Conservation (phyloP, 2,888 invertebrate species). For the Apodemia mormo region DNA sequence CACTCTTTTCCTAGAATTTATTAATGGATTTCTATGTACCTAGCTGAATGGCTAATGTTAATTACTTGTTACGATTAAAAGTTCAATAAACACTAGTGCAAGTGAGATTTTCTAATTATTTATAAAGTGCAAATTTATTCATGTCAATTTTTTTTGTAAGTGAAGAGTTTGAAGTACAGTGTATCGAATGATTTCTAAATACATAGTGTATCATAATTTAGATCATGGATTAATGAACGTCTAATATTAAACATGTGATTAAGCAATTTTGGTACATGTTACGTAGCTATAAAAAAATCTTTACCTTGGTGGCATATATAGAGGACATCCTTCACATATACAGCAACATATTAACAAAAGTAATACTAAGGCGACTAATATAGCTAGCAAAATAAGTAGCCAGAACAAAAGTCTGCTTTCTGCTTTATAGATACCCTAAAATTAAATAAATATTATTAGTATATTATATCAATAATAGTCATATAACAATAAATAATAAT, state of each 20-base stretch:
- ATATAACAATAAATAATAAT: no score
- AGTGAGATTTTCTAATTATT: constrained; percentile 30
- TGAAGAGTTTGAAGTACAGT: background rate
- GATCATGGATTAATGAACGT: background rate
- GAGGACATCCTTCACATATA: constrained; percentile 92
- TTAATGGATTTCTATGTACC: constrained; percentile 80
- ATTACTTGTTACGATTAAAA: constrained; percentile 32
- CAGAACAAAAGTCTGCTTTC: constrained; percentile 88
- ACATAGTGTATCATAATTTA: background rate
- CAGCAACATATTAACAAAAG: constrained; percentile 90
- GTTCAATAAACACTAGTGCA: constrained; percentile 26
- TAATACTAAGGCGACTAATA: constrained; percentile 87
- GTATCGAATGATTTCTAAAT: background rate
- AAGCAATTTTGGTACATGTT: constrained; percentile 18
- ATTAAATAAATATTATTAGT: constrained; percentile 39
- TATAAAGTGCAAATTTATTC: constrained; percentile 17
- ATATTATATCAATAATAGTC: background rate
- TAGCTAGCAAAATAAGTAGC: constrained; percentile 88
- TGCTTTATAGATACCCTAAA: constrained; percentile 87
- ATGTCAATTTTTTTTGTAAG: background rate
- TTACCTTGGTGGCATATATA: constrained; percentile 89
- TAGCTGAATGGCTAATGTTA: constrained; percentile 57
- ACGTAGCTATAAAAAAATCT: constrained; percentile 29
- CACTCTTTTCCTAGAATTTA: constrained; percentile 87
- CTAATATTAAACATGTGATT: background rate